Evolutionary conservation across 2,888 invertebrate genomes (phyloP), one percentile per base, ranked within the genome.

Genomic region (Vandiemenella viatica): DNA sequence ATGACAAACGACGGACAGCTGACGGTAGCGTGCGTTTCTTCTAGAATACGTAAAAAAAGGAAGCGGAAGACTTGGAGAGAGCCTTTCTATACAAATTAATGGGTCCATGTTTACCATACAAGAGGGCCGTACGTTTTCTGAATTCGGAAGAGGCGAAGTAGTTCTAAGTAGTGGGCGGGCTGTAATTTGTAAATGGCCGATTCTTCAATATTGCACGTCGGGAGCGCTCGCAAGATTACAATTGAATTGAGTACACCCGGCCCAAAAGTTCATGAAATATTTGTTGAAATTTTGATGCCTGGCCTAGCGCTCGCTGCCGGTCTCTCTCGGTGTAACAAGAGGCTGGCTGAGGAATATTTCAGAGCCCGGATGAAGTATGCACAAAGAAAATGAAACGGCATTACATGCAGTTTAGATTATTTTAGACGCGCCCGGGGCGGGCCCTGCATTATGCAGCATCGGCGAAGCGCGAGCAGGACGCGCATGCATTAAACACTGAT

Each of bases 321-420:
- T n/a, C 42, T n/a, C 42, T 20, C 20, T 20, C 42, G n/a, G 32
- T 32, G n/a, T 32, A 32, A 32, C 32, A 32, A 43, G 47, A 41
- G 32, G 41, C 41, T n/a, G 17, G 26, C 43, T 38, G 16, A 49
- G 46, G 40, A 52, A 52, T 52, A 52, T 52, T 52, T 51, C 41
- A 52, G 49, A 42, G 51, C 43, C 22, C 17, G 49, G 45, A 52
- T 52, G 49, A 52, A 52, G 51, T 52, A 52, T 52, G 49, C 51
- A 52, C 51, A 52, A 52, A 52, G 51, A 52, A 49, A 50, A 52
- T 49, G 49, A 49, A 52, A 46, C 46, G 51, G 51, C 51, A 49
- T 44, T 46, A 45, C 49, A 45, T 49, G 49, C 45, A 49, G 49
- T 49, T 42, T 50, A 50, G 50, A 50, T 50, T 50, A 45, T 50